Conservation (phyloP, 2,888 invertebrate species). For the Parelbella ahira region DNA sequence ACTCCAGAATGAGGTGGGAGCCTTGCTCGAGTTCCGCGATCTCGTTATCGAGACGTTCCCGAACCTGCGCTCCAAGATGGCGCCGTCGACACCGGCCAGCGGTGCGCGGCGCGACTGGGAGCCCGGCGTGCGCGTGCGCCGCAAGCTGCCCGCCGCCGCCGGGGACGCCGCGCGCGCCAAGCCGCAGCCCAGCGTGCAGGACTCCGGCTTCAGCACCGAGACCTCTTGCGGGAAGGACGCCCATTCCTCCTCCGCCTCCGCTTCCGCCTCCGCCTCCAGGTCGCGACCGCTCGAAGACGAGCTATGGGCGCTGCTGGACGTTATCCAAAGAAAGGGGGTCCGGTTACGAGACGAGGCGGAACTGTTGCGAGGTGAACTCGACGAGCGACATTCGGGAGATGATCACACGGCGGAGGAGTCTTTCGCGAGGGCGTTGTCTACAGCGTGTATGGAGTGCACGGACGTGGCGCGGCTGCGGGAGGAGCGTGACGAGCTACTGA, state of each 20-base stretch:
- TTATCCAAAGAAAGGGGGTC: slow-evolving; percentile 89
- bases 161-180: slow-evolving; percentile 76
- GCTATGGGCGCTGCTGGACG: slow-evolving; percentile 91
- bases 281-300: slow-evolving; percentile 86
- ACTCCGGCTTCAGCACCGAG: slow-evolving; percentile 95
- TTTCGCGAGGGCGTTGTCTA: slow-evolving; percentile 72
- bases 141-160: slow-evolving; percentile 74
- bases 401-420: slow-evolving; percentile 83
- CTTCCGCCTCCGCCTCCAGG: slow-evolving; percentile 82
- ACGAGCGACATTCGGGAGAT: slow-evolving; percentile 47
- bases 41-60: slow-evolving; percentile 97
- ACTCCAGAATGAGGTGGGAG: slow-evolving; percentile 96
- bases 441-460: slow-evolving; percentile 27
- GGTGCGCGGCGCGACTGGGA: slow-evolving; percentile 85
- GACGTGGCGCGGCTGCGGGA: slow-evolving; percentile 83
- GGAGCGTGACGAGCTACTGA: slow-evolving; percentile 88
- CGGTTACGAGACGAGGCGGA: slow-evolving; percentile 86
- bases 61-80: slow-evolving; percentile 93
- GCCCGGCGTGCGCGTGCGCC: slow-evolving; percentile 88
- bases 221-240: slow-evolving; percentile 91
- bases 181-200: slow-evolving; percentile 85
- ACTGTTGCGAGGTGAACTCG: slow-evolving; percentile 74
- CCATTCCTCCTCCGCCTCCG: slow-evolving; percentile 78
- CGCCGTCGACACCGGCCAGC: slow-evolving; percentile 80
- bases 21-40: slow-evolving; percentile 94